Base-by-base conservation (phyloP, 92 coral and sea anemone species). In the Heliopora coerulea region DNA sequence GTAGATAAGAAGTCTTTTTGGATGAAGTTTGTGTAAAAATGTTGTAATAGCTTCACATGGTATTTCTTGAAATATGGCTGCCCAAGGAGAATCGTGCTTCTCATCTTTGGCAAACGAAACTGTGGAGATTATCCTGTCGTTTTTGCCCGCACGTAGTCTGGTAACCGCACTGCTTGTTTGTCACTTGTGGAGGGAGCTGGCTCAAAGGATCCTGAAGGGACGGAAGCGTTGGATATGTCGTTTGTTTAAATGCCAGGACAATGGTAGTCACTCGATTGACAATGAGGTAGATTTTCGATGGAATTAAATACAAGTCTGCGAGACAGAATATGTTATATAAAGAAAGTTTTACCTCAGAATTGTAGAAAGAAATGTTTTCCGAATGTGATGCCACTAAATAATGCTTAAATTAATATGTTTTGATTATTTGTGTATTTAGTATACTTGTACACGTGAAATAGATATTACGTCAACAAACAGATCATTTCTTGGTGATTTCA, bases 111-210 rank as follows among this genome's bases (percentile, higher is more conserved):
- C 91, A 23, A 86, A 91, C 13, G 97, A 90, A 73, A 86, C 84
- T n/a, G 85, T 90, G 48, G 99, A 91, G 58, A 75, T 88, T 19
- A 82, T 91, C 65, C 32, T 90, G 54, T 80, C 88, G 31, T 95
- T 85, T 73, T 65, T 95, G 57, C 99, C 99, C 0, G 99, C 89
- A 28, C 86, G 86, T 65, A 59, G 86, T 41, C 77, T 95, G 62
- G 78, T 82, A 6, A 74, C 32, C 6, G 86, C 89, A 50, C 78
- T 79, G 68, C 89, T 83, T 62, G 99, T 95, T 23, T 87, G 97
- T 65, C 89, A 85, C 0, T 67, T 88, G 32, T 95, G 97, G 99
- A 86, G 90, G 67, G 95, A 84, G 39, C 83, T 87, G 35, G 89
- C 88, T 8, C 49, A 75, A 46, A 84, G 99, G 46, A 50, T 34